These are phyloP conservation scores for Matsumyia berberina DNA, from an alignment of 2,888 invertebrate genomes.

Conservation along the genomic window DNA sequence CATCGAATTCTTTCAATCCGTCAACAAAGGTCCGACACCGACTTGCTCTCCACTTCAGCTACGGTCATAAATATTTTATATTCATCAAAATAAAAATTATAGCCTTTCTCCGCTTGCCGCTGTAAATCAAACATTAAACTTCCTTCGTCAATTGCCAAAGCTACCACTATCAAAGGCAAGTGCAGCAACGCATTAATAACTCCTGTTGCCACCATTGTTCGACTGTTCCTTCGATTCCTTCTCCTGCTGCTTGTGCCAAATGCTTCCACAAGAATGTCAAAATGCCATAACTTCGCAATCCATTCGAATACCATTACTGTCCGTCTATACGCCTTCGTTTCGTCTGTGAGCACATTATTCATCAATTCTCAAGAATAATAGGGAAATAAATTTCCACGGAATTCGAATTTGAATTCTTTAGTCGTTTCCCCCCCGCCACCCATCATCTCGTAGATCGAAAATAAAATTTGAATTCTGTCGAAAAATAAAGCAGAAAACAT, in stretches of 20 bases:
- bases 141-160: conserved; percentile 1
- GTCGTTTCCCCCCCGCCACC: neutral
- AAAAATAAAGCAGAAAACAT: conserved; percentile 6
- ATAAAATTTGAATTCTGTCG: conserved; percentile 69
- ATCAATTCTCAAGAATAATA: conserved; percentile 72
- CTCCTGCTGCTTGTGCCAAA: conserved; percentile 34
- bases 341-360: conserved; percentile 54
- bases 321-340: conserved; percentile 16
- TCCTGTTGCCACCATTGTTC: conserved; percentile 46
- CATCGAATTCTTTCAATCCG: conserved; percentile 6
- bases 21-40: neutral
- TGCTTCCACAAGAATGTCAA: conserved; percentile 65
- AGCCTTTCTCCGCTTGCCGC: conserved; percentile 13
- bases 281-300: conserved; percentile 67
- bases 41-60: neutral
- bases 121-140: conserved; percentile 50
- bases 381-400: conserved; percentile 68
- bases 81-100: conserved; percentile 57
- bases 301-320: conserved; percentile 64
- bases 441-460: conserved; percentile 43
- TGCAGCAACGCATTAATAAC: conserved; percentile 54
- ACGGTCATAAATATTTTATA: conserved; percentile 42
- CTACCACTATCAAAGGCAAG: neutral
- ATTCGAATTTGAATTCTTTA: conserved; percentile 65
- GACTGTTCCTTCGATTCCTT: conserved; percentile 26